Percentiles rank a stretch among this genome's conserved stretches.
Conservation (phyloP, 2,888 invertebrate genomes). For the Buathra laborator region DNA sequence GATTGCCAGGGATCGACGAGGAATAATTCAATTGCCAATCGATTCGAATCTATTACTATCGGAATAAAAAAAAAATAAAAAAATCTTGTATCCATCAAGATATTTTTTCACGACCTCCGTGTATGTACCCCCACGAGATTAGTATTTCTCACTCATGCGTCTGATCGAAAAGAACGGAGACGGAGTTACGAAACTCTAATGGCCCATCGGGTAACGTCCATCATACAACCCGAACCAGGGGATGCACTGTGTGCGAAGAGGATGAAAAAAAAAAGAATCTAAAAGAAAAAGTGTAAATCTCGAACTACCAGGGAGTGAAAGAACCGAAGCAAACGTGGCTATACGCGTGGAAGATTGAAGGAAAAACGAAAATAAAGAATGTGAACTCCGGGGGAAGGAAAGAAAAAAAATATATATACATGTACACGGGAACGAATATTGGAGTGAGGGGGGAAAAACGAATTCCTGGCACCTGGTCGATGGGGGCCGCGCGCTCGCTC, state of each 20-base stretch:
- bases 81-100: background rate
- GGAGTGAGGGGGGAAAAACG: slow-evolving; percentile 29
- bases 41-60: slow-evolving; percentile 3
- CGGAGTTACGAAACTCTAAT: background rate
- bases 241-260: slow-evolving; percentile 12
- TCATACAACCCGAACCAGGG: background rate
- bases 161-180: slow-evolving; percentile 9
- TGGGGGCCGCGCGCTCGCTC: slow-evolving; percentile 46
- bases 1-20: slow-evolving; percentile 19
- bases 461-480: slow-evolving; percentile 68
- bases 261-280: slow-evolving; percentile 19
- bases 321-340: slow-evolving; percentile 33
- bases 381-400: slow-evolving; percentile 49
- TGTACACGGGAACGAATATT: slow-evolving; percentile 11
- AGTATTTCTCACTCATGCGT: background rate
- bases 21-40: slow-evolving; percentile 3
- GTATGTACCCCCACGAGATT: background rate
- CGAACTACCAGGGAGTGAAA: slow-evolving; percentile 34
- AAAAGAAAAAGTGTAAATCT: slow-evolving; percentile 34
- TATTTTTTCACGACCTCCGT: background rate
- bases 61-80: slow-evolving; percentile 1
- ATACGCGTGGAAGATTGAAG: slow-evolving; percentile 30
- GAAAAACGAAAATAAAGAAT: slow-evolving; percentile 71
- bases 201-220: slow-evolving; percentile 15
- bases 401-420: slow-evolving; percentile 2